These are phyloP conservation scores for Sitobion miscanthi DNA, from an alignment of 1,140 invertebrate genomes.

Conservation along the genomic window DNA sequence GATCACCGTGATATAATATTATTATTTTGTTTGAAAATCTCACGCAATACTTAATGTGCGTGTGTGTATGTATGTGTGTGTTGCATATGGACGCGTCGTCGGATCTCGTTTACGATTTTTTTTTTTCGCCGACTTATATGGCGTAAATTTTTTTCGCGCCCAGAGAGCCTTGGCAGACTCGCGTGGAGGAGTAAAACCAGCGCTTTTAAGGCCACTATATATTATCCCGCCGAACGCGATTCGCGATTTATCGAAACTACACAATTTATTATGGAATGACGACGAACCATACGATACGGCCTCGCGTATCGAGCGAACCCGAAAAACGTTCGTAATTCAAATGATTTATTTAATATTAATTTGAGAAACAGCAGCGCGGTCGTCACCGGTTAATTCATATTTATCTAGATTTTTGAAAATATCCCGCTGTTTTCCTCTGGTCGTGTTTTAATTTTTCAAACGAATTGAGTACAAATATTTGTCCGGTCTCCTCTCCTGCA, in stretches of 20 bases:
- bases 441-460: neutral
- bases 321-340: neutral
- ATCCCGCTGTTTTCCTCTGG: neutral
- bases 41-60: neutral
- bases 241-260: neutral
- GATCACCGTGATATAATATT: conserved; percentile 1
- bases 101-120: conserved; percentile 7
- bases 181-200: neutral
- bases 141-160: neutral
- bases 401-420: neutral
- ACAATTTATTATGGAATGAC: neutral
- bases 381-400: neutral
- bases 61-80: too few species aligned
- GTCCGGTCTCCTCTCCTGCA: neutral
- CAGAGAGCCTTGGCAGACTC: neutral
- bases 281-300: neutral
- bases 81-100: neutral
- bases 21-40: conserved; percentile 13
- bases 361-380: neutral
- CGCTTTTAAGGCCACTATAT: neutral
- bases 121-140: neutral
- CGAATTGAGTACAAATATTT: neutral
- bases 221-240: neutral
- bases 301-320: neutral
- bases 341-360: neutral